A percentile compares a stretch with the other conserved stretches of the same genome.
These are phyloP conservation scores for Hanleya hanleyi DNA, from an alignment of 2,888 invertebrate species.

Conservation along the genomic window DNA sequence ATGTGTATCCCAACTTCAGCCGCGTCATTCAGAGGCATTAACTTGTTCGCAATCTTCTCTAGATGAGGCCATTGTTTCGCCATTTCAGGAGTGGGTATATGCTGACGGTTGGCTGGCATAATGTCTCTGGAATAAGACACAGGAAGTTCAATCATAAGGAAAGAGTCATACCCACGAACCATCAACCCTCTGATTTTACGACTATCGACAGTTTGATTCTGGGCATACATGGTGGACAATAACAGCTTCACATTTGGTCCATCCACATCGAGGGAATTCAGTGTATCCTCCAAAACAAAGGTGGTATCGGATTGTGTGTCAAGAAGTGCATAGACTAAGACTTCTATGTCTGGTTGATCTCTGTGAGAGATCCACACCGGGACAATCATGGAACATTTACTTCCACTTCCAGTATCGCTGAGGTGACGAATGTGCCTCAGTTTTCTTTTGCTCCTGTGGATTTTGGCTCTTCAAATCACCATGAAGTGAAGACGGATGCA, in stretches of 20 bases:
- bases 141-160: constrained; percentile 10
- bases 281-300: constrained; percentile 34
- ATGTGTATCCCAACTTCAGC: constrained; percentile 17
- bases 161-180: constrained; percentile 22
- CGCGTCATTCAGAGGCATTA: constrained; percentile 1
- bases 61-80: too few species aligned
- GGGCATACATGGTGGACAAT: too few species aligned
- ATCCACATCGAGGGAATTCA: constrained; percentile 17
- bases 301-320: constrained; percentile 46
- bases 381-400: constrained; percentile 33
- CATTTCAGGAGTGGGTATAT: too few species aligned
- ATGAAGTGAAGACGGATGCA: constrained; percentile 41
- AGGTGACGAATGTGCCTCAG: constrained; percentile 10
- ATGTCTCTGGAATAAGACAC: too few species aligned
- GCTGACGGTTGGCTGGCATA: too few species aligned
- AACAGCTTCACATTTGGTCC: constrained; percentile 18
- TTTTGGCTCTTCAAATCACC: constrained; percentile 13
- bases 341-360: constrained; percentile 33
- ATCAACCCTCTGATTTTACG: constrained; percentile 12
- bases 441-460: not conserved
- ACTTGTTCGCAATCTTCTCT: not conserved
- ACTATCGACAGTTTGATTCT: constrained; percentile 23
- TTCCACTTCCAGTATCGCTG: not conserved
- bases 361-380: constrained; percentile 39
- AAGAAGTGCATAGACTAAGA: constrained; percentile 42